Evolutionary conservation across 2,888 invertebrate genomes (phyloP).

Genomic region (Dolomedes plantarius): DNA sequence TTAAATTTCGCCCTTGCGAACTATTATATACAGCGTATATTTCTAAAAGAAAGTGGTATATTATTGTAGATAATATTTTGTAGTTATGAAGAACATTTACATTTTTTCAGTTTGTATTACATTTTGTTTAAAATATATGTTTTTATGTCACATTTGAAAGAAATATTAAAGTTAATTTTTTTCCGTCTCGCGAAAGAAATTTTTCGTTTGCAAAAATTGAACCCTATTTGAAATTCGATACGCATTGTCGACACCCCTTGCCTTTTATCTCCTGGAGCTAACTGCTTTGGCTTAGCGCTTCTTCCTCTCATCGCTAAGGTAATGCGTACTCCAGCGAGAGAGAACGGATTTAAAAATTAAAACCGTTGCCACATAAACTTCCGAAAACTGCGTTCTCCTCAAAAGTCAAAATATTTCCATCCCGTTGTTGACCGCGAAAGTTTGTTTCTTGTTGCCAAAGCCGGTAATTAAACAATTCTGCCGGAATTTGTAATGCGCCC

Average conservation of each 20-base stretch:
- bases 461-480: conserved; percentile 68
- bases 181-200: not conserved
- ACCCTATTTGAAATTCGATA: not conserved
- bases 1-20: too few species aligned
- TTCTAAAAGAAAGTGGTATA: too few species aligned
- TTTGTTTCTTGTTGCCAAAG: conserved; percentile 14
- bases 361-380: conserved; percentile 12
- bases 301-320: not conserved
- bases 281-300: not conserved
- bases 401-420: conserved; percentile 14
- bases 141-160: too few species aligned
- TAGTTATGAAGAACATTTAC: too few species aligned
- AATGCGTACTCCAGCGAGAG: not conserved
- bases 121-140: too few species aligned
- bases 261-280: not conserved
- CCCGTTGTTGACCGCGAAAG: conserved; percentile 16
- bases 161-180: too few species aligned
- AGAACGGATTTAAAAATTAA: conserved; percentile 9
- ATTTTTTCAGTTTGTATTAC: too few species aligned
- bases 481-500: conserved; percentile 67
- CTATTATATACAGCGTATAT: too few species aligned
- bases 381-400: not conserved
- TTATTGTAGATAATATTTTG: too few species aligned
- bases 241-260: not conserved
- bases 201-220: not conserved